These are phyloP conservation scores for Stenolophus ochropezus DNA, from an alignment of 2,888 invertebrate genomes.

Conservation along the genomic window DNA sequence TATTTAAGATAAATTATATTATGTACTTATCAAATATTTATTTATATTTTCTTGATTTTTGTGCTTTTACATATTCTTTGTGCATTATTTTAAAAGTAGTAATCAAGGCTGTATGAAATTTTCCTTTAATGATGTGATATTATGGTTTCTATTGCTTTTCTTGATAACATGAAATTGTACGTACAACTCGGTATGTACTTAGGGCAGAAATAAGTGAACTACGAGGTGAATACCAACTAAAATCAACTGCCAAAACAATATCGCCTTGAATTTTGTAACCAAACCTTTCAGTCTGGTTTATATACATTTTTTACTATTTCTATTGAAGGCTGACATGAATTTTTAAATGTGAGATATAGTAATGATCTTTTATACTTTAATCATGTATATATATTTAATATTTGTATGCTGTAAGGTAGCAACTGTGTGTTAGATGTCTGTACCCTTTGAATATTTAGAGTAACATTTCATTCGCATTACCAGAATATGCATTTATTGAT, in stretches of 20 bases:
- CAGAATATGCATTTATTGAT: slow-evolving; percentile 67
- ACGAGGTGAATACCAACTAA: neutral
- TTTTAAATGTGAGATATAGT: slow-evolving; percentile 57
- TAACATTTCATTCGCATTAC: slow-evolving; percentile 62
- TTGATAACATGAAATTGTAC: slow-evolving; percentile 20
- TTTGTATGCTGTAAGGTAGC: slow-evolving; percentile 51
- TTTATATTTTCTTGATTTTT: slow-evolving; percentile 44
- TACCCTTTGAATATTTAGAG: slow-evolving; percentile 38
- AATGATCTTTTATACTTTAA: slow-evolving; percentile 57
- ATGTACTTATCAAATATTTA: slow-evolving; percentile 59
- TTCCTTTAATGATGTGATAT: slow-evolving; percentile 58
- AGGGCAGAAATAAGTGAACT: neutral
- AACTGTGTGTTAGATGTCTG: slow-evolving; percentile 55
- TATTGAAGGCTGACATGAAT: slow-evolving; percentile 45
- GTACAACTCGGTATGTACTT: too few relatives aligned
- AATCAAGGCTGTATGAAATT: slow-evolving; percentile 49
- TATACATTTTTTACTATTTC: slow-evolving; percentile 40
- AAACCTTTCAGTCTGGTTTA: slow-evolving; percentile 22
- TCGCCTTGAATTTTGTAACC: slow-evolving; percentile 49
- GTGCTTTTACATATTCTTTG: slow-evolving; percentile 43
- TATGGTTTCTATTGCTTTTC: slow-evolving; percentile 47
- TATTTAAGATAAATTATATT: slow-evolving; percentile 54
- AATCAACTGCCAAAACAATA: slow-evolving; percentile 45
- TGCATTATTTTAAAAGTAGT: slow-evolving; percentile 6
- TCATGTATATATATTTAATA: slow-evolving; percentile 56